Evolutionary conservation across 2,888 invertebrate species (phyloP).

Genomic region (Allacma fusca): DNA sequence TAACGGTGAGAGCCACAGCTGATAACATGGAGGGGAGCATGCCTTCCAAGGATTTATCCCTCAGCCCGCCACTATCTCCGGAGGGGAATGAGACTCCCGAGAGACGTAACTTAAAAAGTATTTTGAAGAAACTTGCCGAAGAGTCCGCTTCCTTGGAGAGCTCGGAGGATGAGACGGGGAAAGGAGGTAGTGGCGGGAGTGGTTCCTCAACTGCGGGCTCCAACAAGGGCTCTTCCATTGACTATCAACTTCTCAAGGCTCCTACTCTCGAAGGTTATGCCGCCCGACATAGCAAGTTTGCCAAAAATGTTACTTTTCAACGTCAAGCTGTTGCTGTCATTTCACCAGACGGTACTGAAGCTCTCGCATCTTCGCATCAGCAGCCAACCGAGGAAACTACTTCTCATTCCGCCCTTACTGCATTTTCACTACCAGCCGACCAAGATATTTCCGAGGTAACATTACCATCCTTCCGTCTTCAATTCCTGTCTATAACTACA

Average conservation of each 20-base stretch:
- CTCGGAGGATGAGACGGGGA: constrained; percentile 29
- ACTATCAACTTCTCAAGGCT: constrained; percentile 77
- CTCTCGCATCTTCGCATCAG: constrained; percentile 59
- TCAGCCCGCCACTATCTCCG: constrained; percentile 65
- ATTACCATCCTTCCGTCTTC: too few species aligned
- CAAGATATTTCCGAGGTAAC: constrained; percentile 5
- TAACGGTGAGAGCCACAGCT: constrained; percentile 11
- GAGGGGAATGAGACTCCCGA: constrained; percentile 85
- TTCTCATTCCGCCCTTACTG: background rate
- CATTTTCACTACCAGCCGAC: background rate
- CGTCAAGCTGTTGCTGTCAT: constrained; percentile 76
- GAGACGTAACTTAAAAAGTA: constrained; percentile 81
- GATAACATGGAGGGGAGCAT: background rate
- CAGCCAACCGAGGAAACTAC: constrained; percentile 10
- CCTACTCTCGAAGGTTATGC: constrained; percentile 89
- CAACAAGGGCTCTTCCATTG: constrained; percentile 52
- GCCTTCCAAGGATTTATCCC: constrained; percentile 38
- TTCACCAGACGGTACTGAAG: constrained; percentile 75
- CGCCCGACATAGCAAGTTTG: constrained; percentile 80
- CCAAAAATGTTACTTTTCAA: constrained; percentile 89
- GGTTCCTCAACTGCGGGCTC: background rate
- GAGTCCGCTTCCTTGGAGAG: constrained; percentile 47
- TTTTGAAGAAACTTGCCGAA: constrained; percentile 82
- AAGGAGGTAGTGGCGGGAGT: constrained; percentile 16
- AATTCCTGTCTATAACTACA: too few species aligned